A percentile compares a stretch with the other conserved stretches of the same genome.
phyloP scores from a whole-genome alignment of 2,797 vertebrate genomes.

The Alca torda region DNA sequence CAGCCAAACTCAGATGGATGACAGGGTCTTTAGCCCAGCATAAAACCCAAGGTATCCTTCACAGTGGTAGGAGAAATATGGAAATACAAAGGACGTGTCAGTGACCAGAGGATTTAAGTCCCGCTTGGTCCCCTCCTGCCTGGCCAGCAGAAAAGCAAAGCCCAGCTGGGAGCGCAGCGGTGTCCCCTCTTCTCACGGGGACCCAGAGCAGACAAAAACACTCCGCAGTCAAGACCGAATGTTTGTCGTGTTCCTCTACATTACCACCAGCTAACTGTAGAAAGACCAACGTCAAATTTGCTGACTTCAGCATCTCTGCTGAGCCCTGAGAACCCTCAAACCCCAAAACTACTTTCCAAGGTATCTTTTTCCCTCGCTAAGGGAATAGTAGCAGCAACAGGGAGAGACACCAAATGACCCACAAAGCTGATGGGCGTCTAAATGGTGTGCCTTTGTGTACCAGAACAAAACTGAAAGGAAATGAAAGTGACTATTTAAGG shows the following conservation, averaged over 20 bases:
- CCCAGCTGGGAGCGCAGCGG: not conserved
- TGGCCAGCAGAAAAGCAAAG: not conserved
- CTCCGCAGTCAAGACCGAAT: not conserved
- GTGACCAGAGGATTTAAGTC: not conserved
- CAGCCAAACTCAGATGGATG: not conserved
- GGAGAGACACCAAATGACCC: not conserved
- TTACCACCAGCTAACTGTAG: not conserved
- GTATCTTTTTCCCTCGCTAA: not conserved
- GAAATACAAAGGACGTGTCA: not conserved
- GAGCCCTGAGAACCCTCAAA: not conserved
- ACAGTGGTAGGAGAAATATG: not conserved
- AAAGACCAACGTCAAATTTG: not conserved
- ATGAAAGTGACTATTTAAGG: not conserved
- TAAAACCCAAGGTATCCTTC: not conserved
- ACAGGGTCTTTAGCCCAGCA: not conserved
- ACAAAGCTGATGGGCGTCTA: not conserved
- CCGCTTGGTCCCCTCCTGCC: not conserved
- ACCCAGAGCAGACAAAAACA: not conserved
- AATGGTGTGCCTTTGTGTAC: not conserved
- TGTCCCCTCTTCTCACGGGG: not conserved
- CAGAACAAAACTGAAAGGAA: conserved; percentile 25
- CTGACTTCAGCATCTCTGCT: not conserved
- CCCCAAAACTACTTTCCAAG: not conserved
- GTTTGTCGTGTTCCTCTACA: not conserved
- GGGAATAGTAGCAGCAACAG: not conserved